These are phyloP conservation scores for Aspidapion aeneum DNA, from an alignment of 2,888 invertebrate species.

Conservation along the genomic window DNA sequence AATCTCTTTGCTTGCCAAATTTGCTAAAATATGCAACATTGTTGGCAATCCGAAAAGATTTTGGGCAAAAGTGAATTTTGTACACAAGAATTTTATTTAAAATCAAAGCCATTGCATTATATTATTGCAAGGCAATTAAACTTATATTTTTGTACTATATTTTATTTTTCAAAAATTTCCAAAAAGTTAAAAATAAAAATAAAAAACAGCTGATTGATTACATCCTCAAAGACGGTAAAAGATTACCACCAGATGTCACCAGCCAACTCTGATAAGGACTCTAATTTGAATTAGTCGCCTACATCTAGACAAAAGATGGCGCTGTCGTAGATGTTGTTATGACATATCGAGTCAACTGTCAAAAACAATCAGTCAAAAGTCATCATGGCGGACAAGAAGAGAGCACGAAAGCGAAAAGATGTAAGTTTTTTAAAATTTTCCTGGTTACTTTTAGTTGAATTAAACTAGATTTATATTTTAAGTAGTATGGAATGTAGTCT, in stretches of 20 bases:
- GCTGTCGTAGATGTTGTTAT: not conserved
- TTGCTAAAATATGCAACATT: conserved; percentile 23
- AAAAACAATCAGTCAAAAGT: conserved; percentile 10
- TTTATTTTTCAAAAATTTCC: too few relatives aligned
- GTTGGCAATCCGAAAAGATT: not conserved
- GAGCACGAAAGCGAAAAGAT: conserved; percentile 61
- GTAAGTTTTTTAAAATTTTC: conserved; percentile 45
- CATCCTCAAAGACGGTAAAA: too few relatives aligned
- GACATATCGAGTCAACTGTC: not conserved
- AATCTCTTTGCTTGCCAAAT: conserved; percentile 24
- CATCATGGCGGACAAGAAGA: conserved; percentile 62
- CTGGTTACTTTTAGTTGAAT: not conserved
- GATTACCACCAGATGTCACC: too few relatives aligned
- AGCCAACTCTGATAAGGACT: too few relatives aligned
- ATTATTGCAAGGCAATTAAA: conserved; percentile 3
- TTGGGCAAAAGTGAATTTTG: not conserved
- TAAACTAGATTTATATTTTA: conserved; percentile 3
- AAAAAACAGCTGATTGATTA: conserved; percentile 7
- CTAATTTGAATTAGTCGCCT: too few relatives aligned
- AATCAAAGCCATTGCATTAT: conserved; percentile 19
- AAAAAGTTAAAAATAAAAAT: not conserved
- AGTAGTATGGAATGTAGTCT: not conserved
- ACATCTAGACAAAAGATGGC: too few relatives aligned
- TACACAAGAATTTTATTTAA: conserved; percentile 3
- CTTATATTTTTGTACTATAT: not conserved